phyloP scores from a whole-genome alignment of 1,140 invertebrate genomes.

The Galendromus occidentalis region DNA sequence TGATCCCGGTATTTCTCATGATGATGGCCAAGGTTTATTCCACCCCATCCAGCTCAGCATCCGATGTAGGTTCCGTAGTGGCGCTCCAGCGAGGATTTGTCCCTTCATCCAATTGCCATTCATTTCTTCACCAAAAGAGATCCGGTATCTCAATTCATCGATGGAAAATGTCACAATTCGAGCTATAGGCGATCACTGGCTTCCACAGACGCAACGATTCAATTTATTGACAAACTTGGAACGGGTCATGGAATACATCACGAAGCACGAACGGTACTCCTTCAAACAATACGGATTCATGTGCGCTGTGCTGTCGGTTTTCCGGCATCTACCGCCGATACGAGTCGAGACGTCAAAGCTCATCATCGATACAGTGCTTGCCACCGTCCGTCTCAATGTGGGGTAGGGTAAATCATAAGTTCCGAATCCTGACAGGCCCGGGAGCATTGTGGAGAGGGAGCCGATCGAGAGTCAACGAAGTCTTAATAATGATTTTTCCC shows the following conservation, averaged over 20 bases:
- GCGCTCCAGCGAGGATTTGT: too few species aligned
- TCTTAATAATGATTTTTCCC: too few species aligned
- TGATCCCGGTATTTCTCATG: not conserved
- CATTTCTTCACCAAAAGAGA: too few species aligned
- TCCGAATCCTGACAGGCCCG: too few species aligned
- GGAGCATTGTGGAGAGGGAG: too few species aligned
- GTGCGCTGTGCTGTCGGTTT: not conserved
- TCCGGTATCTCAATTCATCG: too few species aligned
- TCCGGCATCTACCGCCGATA: not conserved
- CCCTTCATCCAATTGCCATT: too few species aligned
- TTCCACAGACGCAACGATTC: not conserved
- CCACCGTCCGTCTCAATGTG: not conserved
- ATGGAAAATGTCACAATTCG: too few species aligned
- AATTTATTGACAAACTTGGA: not conserved
- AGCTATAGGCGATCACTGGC: too few species aligned
- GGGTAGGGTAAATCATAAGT: not conserved
- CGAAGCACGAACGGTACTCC: not conserved
- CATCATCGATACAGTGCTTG: not conserved
- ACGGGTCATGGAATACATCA: conserved; percentile 2
- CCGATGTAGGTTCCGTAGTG: not conserved
- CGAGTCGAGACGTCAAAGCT: not conserved
- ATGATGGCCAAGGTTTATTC: not conserved
- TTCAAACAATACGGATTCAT: conserved; percentile 1
- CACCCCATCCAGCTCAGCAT: not conserved
- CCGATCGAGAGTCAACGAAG: too few species aligned